Conservation (phyloP, 2,113 vertebrate species). For the Nansenia antarctica region DNA sequence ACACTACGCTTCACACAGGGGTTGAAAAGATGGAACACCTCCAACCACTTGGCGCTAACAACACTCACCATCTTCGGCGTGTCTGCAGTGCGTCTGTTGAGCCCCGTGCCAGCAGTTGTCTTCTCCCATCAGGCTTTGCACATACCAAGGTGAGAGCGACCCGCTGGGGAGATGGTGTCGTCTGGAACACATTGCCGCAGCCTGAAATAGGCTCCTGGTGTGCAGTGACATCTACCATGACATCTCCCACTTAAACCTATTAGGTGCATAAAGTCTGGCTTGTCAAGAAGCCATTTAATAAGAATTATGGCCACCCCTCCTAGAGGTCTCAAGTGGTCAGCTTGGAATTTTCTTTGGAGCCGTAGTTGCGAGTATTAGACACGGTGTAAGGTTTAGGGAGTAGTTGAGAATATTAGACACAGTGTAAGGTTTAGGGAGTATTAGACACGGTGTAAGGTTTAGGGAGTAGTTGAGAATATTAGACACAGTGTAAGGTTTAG, state of each 20-base stretch:
- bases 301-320: conserved; percentile 8
- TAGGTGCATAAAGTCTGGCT: not conserved
- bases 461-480: too few relatives aligned
- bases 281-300: conserved; percentile 27
- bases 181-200: not conserved
- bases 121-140: conserved; percentile 3
- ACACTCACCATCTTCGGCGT: not conserved
- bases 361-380: not conserved
- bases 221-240: not conserved
- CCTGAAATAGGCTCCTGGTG: not conserved
- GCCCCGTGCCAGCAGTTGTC: conserved; percentile 8
- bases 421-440: too few relatives aligned
- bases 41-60: not conserved
- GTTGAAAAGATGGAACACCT: not conserved
- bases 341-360: not conserved
- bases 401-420: too few relatives aligned
- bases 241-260: not conserved
- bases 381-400: not conserved
- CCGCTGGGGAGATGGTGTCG: not conserved
- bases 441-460: not conserved
- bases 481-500: too few relatives aligned
- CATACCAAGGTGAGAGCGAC: not conserved
- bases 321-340: not conserved
- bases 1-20: not conserved
- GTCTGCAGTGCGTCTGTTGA: not conserved